Base-by-base conservation (phyloP, 2,797 vertebrate genomes). In the Melanotaenia boesemani region DNA sequence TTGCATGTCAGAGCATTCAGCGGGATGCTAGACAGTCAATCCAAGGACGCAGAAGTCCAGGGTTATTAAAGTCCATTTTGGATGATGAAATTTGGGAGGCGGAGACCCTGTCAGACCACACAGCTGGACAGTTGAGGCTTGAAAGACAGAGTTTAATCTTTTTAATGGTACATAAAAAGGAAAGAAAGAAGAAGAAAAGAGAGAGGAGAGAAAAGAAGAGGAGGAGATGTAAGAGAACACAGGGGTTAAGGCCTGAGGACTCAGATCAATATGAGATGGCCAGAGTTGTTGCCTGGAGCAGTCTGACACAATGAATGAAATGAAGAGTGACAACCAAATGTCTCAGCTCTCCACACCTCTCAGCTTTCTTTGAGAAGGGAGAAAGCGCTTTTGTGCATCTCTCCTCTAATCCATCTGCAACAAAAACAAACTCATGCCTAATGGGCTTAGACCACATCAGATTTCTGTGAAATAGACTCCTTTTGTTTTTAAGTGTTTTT, bases 11-110 rank as follows among this genome's bases (percentile, higher is more conserved):
- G 74, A 77, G 81, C 62, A 22, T 87, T 79, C 85, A 86, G 89
- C 85, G 61, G 89, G 83, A 85, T 79, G 62, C 61, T 58, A 22
- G 76, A 64, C 76, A 81, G 80, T 84, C 77, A 36, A 69, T 85
- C 85, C 90, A 92, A 92, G 86, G 91, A 86, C 88, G 34, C 81
- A 58, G 20, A 44, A 79, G 54, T 70, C 58, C 60, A 76, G 85
- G 85, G 84, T 90, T 89, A 90, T 87, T 88, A 88, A 90, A 90
- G 88, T 90, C 76, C 78, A 0, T 85, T 86, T 61, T 66, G 56
- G 71, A 81, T 37, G 66, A 82, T 74, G 36, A 36, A 67, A 64
- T 76, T 79, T 65, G 68, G 79, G 82, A 85, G 83, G 81, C 37
- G 20, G 69, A 79, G 67, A 78, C 76, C 68, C 52, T 74, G 73